phyloP scores from a whole-genome alignment of 2,797 vertebrate genomes.

The Chromobotia macracanthus region DNA sequence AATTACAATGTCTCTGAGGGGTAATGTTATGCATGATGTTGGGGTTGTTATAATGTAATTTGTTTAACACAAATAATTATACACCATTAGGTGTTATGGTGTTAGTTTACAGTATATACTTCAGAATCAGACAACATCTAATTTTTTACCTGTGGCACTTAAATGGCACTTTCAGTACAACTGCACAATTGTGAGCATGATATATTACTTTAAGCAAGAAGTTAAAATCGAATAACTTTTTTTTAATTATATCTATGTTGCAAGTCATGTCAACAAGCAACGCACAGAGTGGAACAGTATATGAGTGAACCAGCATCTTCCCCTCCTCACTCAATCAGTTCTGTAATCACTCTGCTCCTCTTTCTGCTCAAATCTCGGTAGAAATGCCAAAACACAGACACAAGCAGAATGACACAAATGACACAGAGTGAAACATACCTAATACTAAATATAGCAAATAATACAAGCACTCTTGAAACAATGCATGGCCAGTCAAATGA shows the following conservation, averaged over 20 bases:
- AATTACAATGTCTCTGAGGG: background rate
- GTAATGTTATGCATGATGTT: background rate
- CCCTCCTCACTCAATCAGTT: background rate
- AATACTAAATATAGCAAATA: background rate
- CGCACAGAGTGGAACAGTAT: background rate
- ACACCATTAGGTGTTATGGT: background rate
- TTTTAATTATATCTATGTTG: background rate
- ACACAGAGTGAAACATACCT: background rate
- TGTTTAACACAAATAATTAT: slow-evolving; percentile 19
- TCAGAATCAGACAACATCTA: background rate
- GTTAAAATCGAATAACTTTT: background rate
- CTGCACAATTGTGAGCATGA: background rate
- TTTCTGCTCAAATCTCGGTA: background rate
- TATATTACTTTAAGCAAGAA: background rate
- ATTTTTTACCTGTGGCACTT: background rate
- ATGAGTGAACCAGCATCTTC: background rate
- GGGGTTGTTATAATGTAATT: slow-evolving; percentile 19
- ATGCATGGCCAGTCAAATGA: background rate
- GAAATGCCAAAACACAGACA: background rate
- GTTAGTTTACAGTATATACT: background rate
- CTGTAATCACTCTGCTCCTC: background rate
- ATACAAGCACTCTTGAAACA: background rate
- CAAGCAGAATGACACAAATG: background rate
- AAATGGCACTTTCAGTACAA: background rate
- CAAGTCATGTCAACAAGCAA: background rate